Evolutionary conservation across 2,888 invertebrate species (phyloP).

Genomic region (Perizoma flavofasciatum): DNA sequence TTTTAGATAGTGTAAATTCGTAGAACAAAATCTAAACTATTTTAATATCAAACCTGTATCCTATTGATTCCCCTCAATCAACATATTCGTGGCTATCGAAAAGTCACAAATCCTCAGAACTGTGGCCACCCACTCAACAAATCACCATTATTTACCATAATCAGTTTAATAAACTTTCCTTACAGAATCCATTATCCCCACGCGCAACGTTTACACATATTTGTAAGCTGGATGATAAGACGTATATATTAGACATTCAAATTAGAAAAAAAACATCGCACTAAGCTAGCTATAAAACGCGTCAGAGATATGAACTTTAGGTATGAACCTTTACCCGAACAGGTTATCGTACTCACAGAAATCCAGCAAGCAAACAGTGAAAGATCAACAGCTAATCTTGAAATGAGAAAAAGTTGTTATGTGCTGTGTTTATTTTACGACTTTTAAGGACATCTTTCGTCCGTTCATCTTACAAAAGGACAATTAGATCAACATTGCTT

Average conservation of each 20-base stretch:
- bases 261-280: slow-evolving; percentile 67
- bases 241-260: slow-evolving; percentile 72
- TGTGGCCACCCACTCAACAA: slow-evolving; percentile 36
- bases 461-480: too few species aligned
- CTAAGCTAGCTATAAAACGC: background rate
- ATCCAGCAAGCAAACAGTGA: too few species aligned
- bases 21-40: too few species aligned
- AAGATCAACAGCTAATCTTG: too few species aligned
- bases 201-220: slow-evolving; percentile 55
- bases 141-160: slow-evolving; percentile 39
- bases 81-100: slow-evolving; percentile 16
- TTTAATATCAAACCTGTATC: too few species aligned
- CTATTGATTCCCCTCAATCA: slow-evolving; percentile 12
- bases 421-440: too few species aligned
- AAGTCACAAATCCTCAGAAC: slow-evolving; percentile 21
- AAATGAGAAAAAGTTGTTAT: too few species aligned
- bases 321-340: too few species aligned
- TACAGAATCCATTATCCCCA: slow-evolving; percentile 36
- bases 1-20: too few species aligned
- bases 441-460: too few species aligned
- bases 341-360: too few species aligned
- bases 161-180: slow-evolving; percentile 40
- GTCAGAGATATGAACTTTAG: background rate
- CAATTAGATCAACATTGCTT: too few species aligned
- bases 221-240: slow-evolving; percentile 54